Evolutionary conservation across 2,888 invertebrate species (phyloP), one percentile per base, ranked within the genome.

Genomic region (Trachelus iudaicus): DNA sequence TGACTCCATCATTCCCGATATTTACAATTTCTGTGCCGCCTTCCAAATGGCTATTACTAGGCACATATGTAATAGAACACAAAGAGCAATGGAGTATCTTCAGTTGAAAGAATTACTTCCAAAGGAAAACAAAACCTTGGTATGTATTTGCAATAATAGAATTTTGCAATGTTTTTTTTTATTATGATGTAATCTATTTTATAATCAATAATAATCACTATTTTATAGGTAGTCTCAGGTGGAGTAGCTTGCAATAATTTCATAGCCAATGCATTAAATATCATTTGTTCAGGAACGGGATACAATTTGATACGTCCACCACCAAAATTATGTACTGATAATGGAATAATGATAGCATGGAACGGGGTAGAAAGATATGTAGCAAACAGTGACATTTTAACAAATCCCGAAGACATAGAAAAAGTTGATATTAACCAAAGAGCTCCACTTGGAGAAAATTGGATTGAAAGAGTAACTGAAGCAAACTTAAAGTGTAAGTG

Each of bases 321-420:
- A 4, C 95, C 96, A 34, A 93, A 94, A 87, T 93, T 98, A 13
- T 99, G 99, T 90, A 98, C 98, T 0, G 99, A 99, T 91, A 99
- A 99, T 94, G 99, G 99, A 11, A 94, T 98, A 56, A 99, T 99
- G 99, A 97, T 99, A 86, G 99, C 99, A 31, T 99, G 99, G 98
- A 98, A 98, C 93, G 99, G 98, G 12, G 93, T 98, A 76, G 98
- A 99, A 92, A 96, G 95, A 91, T 93, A 94, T 85, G 92, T 88
- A 77, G 91, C 90, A 34, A 92, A 93, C 33, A 84, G 92, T 81
- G 95, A 94, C 76, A 83, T 92, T 79, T 80, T 90, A 69, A 87
- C 85, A 73, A 82, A 89, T 79, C 82, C 78, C 73, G 85, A 91
- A 11, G 93, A 95, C 88, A 93, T 95, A 75, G 94, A 95, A 80